These are phyloP conservation scores for Helleia helle DNA, from an alignment of 2,888 invertebrate genomes.

Conservation along the genomic window DNA sequence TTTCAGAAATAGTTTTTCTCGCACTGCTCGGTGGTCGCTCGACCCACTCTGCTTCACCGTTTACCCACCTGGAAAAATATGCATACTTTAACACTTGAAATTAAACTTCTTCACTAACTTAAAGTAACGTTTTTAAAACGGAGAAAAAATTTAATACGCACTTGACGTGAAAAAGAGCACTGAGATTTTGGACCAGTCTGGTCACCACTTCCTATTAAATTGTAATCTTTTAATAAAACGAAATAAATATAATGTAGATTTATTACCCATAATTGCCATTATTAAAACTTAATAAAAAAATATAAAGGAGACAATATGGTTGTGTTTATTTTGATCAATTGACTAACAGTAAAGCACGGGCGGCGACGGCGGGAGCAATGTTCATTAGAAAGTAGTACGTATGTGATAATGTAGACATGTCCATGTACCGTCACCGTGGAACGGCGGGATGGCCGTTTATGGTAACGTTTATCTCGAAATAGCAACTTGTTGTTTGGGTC, in stretches of 20 bases:
- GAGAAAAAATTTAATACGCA: too few species aligned
- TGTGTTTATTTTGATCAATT: slow-evolving; percentile 7
- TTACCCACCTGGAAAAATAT: slow-evolving; percentile 46
- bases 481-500: slow-evolving; percentile 70
- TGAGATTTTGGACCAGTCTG: too few species aligned
- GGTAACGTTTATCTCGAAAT: slow-evolving; percentile 68
- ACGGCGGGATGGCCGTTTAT: slow-evolving; percentile 50
- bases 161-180: too few species aligned
- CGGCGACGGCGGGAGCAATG: slow-evolving; percentile 22
- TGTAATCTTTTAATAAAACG: too few species aligned
- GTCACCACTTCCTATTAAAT: too few species aligned
- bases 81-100: not conserved
- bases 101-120: not conserved
- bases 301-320: too few species aligned
- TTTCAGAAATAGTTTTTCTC: slow-evolving; percentile 46
- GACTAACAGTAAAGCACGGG: slow-evolving; percentile 1
- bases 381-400: slow-evolving; percentile 46
- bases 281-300: too few species aligned
- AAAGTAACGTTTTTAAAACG: too few species aligned
- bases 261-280: too few species aligned
- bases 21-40: slow-evolving; percentile 45
- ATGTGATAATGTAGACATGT: slow-evolving; percentile 28
- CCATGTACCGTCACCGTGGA: slow-evolving; percentile 33
- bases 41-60: slow-evolving; percentile 59
- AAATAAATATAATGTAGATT: too few species aligned